Base-by-base conservation (phyloP, 2,888 invertebrate genomes). In the Griposia aprilina region DNA sequence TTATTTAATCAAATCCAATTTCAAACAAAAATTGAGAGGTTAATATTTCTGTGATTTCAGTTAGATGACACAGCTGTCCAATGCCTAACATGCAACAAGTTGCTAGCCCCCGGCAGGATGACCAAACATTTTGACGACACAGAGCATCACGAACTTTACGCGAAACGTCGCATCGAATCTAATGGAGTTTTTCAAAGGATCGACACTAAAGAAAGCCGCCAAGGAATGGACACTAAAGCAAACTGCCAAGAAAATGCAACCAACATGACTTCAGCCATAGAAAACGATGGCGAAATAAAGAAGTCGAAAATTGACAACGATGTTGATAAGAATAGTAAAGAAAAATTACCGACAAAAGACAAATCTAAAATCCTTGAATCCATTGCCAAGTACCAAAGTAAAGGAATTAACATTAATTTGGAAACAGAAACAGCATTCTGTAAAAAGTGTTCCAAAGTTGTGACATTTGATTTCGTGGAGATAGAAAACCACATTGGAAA, bases 11-110 rank as follows among this genome's bases (percentile, higher is more conserved):
- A 36, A 13, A 41, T 65, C 4, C 8, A 41, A 5, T 41, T 65
- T 41, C 41, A 15, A 8, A 65, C 8, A 0, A 41, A n/a, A 65
- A 65, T 65, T 41, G 41, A 48, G 20, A 13, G 48, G 7, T 20
- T 67, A 62, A 20, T 36, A 26, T 66, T 69, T 74, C 59, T 76
- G 50, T 80, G 48, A 73, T 91, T 92, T 72, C 85, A 94, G 94
- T 89, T 92, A 48, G 92, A 93, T 60, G 88, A 89, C 15, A 86
- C 86, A 30, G 81, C 88, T 36, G 80, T 91, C 55, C 92, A 93
- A 78, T 94, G 94, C 73, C 67, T 94, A n/a, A 92, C 91, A 30
- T 94, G 94, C 78, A 93, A 94, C 81, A 82, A 78, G 52, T 74
- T 93, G 60, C 67, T 90, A 11, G 72, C 87, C 2, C 59, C 81